These are phyloP conservation scores for Acanthurus tractus DNA, from an alignment of 2,797 vertebrate species.

Conservation along the genomic window DNA sequence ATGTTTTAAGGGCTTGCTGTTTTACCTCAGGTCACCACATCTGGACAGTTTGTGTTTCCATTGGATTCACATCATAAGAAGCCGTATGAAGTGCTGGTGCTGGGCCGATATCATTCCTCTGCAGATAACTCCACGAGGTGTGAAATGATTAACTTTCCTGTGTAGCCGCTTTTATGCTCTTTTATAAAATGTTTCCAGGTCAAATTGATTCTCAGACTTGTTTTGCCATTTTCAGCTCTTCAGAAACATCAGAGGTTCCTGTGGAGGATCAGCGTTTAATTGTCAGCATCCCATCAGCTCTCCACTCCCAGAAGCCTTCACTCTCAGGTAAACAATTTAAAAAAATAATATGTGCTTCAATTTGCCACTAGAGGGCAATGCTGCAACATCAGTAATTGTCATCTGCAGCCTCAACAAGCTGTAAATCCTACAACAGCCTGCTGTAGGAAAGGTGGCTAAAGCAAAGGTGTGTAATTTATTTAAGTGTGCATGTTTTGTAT, in stretches of 20 bases:
- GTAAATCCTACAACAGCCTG: constrained; percentile 4
- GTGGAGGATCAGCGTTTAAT: constrained; percentile 90
- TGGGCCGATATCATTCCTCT: constrained; percentile 85
- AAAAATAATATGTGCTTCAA: background rate
- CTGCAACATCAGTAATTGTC: constrained; percentile 55
- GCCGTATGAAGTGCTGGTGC: constrained; percentile 92
- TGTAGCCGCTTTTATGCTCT: background rate
- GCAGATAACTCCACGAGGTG: constrained; percentile 57
- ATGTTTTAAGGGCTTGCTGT: background rate
- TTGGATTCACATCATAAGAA: constrained; percentile 97
- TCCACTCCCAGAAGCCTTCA: constrained; percentile 97
- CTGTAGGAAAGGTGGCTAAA: background rate
- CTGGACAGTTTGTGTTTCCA: constrained; percentile 94
- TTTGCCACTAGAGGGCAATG: constrained; percentile 80
- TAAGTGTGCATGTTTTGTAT: constrained; percentile 16
- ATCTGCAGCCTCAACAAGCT: background rate
- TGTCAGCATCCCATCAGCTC: constrained; percentile 92
- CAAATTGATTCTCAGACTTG: constrained; percentile 30
- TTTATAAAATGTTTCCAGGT: background rate
- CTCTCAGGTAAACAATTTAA: constrained; percentile 86
- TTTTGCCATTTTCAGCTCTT: constrained; percentile 74
- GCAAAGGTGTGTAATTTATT: constrained; percentile 9
- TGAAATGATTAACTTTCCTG: background rate
- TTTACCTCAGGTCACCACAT: constrained; percentile 88
- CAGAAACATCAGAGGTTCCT: constrained; percentile 61